Evolutionary conservation across 2,797 vertebrate species (phyloP), one percentile per base, ranked within the genome.

Genomic region (Zalophus californianus): DNA sequence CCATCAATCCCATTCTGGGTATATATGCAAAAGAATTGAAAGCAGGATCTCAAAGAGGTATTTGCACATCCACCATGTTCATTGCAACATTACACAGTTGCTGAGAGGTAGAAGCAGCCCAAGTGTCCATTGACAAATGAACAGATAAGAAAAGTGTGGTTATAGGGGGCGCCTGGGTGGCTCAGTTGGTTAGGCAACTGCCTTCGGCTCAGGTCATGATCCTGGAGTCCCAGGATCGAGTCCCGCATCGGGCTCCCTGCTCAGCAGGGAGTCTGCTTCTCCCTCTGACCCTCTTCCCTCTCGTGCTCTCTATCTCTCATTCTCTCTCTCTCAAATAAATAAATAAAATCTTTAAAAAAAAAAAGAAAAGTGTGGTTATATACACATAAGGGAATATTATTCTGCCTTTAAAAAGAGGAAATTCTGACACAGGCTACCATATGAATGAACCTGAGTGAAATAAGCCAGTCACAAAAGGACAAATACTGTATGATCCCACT

Each of bases 341-440:
- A n/a, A n/a, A n/a, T n/a, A n/a, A n/a, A n/a, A n/a, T n/a, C n/a
- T n/a, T n/a, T n/a, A n/a, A n/a, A n/a, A n/a, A n/a, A n/a, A n/a
- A n/a, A n/a, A 96, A 92, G 86, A 56, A 60, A 82, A 91, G 70
- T 27, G 13, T 54, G 35, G 48, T 15, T 15, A 29, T 25, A 58
- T 38, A 44, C 0, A 2, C n/a, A n/a, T 0, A 52, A 32, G n/a
- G 16, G 16, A 82, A 72, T 89, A 83, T 86, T 78, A 85, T 78
- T 87, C 64, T 77, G 58, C 60, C 27, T 94, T 79, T 25, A 73
- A 95, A 94, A 78, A 73, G 7, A 78, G 75, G 54, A 92, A 90
- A 75, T 87, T 41, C n/a, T 50, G 29, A 90, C 48, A 87, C 32
- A 25, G 27, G 50, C 50, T 64, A 29, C 50, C 80, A 27, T 5